Conservation (phyloP, 2,888 invertebrate genomes). For the Noctua janthina region DNA sequence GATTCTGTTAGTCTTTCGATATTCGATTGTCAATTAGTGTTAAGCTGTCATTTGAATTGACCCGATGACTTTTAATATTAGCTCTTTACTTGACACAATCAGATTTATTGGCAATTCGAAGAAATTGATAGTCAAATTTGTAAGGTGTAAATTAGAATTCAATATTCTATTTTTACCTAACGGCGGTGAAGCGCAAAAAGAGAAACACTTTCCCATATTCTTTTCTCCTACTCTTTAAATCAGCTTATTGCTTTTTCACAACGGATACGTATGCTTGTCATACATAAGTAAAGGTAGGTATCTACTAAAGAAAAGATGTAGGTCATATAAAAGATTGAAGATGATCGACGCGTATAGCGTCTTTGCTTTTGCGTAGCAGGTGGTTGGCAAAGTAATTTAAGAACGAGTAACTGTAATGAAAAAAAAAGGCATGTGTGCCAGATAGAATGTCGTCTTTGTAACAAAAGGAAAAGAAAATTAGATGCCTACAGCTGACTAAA, state of each 20-base stretch:
- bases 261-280: background rate
- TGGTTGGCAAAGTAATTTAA: background rate
- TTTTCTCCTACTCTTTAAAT: background rate
- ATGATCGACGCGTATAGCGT: background rate
- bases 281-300: background rate
- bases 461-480: background rate
- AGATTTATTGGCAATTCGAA: background rate
- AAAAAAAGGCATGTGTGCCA: background rate
- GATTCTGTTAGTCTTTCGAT: background rate
- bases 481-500: background rate
- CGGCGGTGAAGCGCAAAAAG: background rate
- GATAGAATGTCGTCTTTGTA: background rate
- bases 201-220: background rate
- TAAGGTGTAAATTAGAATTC: background rate
- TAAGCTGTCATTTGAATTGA: background rate
- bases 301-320: background rate
- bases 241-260: background rate
- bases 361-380: background rate
- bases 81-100: background rate
- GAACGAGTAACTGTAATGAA: background rate
- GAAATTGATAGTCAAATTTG: background rate
- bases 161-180: background rate
- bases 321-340: constrained; percentile 1
- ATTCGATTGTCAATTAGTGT: background rate
- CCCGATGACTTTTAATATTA: background rate